Percentiles rank a stretch among this genome's conserved stretches.
Conservation (phyloP, 2,113 vertebrate genomes). For the Nycticorax nycticorax region DNA sequence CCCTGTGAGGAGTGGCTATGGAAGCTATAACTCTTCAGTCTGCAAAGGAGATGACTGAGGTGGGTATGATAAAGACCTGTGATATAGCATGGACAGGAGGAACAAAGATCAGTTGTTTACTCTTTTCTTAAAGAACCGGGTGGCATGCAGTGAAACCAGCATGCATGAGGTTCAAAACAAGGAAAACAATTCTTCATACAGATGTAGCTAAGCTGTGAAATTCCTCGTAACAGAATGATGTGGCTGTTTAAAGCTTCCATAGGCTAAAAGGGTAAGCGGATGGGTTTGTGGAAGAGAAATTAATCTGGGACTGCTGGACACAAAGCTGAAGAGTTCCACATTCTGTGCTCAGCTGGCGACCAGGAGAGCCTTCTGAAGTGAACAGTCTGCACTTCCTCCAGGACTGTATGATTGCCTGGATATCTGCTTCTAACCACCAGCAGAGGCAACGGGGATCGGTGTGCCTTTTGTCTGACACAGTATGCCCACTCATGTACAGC, state of each 20-base stretch:
- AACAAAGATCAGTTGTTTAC: not conserved
- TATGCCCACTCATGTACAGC: not conserved
- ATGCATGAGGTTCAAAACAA: not conserved
- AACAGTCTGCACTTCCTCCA: not conserved
- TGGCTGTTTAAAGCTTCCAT: not conserved
- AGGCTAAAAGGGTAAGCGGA: not conserved
- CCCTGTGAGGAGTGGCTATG: not conserved
- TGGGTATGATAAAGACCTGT: not conserved
- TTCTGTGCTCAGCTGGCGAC: not conserved
- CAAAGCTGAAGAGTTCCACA: not conserved
- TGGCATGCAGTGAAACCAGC: not conserved
- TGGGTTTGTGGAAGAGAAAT: not conserved
- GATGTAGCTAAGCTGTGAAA: not conserved
- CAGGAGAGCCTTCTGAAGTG: not conserved
- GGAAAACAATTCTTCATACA: not conserved
- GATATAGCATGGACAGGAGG: not conserved
- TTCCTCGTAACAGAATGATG: not conserved
- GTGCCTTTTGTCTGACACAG: not conserved
- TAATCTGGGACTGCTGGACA: not conserved
- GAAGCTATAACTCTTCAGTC: not conserved
- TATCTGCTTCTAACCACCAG: not conserved
- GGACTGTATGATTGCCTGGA: not conserved
- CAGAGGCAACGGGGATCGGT: not conserved
- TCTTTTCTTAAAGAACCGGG: not conserved
- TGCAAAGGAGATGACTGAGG: not conserved